These are phyloP conservation scores for Phengaris alcon DNA, from an alignment of 2,888 invertebrate genomes.

Conservation along the genomic window DNA sequence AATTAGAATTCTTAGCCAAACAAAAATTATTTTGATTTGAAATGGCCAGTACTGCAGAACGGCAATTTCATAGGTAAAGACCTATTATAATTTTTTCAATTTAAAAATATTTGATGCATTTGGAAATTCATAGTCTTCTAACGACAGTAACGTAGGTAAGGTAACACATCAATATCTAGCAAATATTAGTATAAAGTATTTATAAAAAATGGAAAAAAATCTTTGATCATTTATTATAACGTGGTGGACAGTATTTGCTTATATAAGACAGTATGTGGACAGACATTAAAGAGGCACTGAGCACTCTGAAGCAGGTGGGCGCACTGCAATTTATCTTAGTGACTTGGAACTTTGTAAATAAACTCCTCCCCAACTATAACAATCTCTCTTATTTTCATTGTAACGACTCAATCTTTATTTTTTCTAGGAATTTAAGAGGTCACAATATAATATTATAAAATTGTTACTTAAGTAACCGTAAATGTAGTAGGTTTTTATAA, in stretches of 20 bases:
- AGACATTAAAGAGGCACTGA: background rate
- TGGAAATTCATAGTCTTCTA: too few species aligned
- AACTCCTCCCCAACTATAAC: background rate
- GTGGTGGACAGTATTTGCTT: background rate
- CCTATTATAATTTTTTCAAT: too few species aligned
- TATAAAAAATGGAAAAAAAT: background rate
- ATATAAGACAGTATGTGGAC: too few species aligned
- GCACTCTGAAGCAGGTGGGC: background rate
- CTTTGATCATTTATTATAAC: background rate
- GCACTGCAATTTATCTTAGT: background rate
- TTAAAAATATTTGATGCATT: too few species aligned
- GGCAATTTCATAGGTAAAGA: too few species aligned
- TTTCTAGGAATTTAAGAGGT: background rate
- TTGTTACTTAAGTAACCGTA: background rate
- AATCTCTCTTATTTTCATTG: background rate
- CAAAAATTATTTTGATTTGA: too few species aligned
- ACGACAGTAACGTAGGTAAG: too few species aligned
- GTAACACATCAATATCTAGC: too few species aligned
- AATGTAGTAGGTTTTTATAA: too few species aligned
- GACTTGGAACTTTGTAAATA: slow-evolving; percentile 1
- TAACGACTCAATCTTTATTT: background rate
- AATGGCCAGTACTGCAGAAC: too few species aligned
- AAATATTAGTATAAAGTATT: too few species aligned
- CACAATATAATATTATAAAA: background rate
- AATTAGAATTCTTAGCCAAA: too few species aligned